phyloP scores from a whole-genome alignment of 2,113 vertebrate species.

The Pelodiscus sinensis region DNA sequence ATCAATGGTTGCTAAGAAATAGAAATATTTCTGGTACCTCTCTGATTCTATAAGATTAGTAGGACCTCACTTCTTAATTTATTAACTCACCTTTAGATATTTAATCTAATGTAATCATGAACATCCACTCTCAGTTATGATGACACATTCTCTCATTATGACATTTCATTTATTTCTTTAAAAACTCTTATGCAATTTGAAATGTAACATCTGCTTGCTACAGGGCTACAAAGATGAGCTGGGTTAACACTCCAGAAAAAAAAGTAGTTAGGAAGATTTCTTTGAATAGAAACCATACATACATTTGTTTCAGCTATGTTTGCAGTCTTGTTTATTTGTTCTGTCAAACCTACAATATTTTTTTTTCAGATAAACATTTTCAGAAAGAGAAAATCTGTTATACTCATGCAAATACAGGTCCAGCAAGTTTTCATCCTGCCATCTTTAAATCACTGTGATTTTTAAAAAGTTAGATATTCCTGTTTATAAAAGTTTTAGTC shows the following conservation, averaged over 20 bases:
- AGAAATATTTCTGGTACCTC: rapidly evolving
- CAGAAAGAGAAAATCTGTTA: background rate
- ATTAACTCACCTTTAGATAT: background rate
- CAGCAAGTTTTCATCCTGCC: background rate
- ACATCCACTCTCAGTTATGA: background rate
- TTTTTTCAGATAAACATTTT: background rate
- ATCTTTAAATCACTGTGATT: background rate
- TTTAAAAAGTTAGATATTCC: background rate
- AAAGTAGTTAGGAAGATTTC: background rate
- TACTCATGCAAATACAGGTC: background rate
- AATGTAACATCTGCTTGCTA: background rate
- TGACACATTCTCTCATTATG: background rate
- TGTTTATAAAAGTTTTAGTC: background rate
- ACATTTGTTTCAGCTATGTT: background rate
- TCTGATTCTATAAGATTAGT: background rate
- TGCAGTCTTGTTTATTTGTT: background rate
- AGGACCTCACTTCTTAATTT: background rate
- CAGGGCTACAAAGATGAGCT: background rate
- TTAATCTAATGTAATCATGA: background rate
- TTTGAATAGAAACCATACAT: background rate
- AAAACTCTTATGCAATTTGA: background rate
- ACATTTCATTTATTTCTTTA: background rate
- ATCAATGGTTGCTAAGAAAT: background rate
- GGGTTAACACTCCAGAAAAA: background rate
- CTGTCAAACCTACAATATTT: background rate